Evolutionary conservation across 2,113 vertebrate genomes (phyloP), one percentile per base, ranked within the genome.

Genomic region (Acinonyx jubatus): DNA sequence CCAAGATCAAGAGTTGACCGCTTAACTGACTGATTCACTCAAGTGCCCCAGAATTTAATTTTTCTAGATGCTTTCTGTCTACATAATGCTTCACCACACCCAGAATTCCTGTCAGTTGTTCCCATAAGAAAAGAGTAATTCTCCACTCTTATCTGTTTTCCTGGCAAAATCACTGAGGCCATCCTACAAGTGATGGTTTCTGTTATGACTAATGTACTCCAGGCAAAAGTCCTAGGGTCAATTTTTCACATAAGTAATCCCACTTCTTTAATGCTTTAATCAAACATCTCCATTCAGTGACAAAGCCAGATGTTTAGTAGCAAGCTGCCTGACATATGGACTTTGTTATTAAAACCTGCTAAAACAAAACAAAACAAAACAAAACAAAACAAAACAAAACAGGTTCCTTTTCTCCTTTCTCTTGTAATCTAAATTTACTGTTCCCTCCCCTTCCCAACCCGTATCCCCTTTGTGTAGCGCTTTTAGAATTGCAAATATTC

Each of bases 221-320:
- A 66, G 65, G 29, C 48, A 45, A 84, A 81, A 19, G 6, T 52
- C 33, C 18, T 82, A 71, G 33, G 41, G 69, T 68, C 71, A 31
- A 9, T 61, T 73, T 94, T 90, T 91, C 52, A 93, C 73, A 48
- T 57, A 76, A 68, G 33, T 48, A 69, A 92, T 89, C 57, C 66
- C 18, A 48, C 7, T 36, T 73, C 23, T 79, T 55, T 65, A 65
- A 73, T n/a, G n/a, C 29, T 63, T 25, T 83, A 63, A 78, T 71
- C 25, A 45, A 82, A 57, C 52, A 94, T 68, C 36, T 69, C 0
- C 1, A 29, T n/a, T 88, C 73, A 57, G 15, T 52, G 61, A 87
- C 52, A 55, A 82, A 50, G 16, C 21, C 76, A 68, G 89, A 36
- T 83, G 50, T 68, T 83, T 52, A 80, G 61, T 29, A 89, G 73